These are phyloP conservation scores for Gobionotothen gibberifrons DNA, from an alignment of 2,797 vertebrate species.

Conservation along the genomic window DNA sequence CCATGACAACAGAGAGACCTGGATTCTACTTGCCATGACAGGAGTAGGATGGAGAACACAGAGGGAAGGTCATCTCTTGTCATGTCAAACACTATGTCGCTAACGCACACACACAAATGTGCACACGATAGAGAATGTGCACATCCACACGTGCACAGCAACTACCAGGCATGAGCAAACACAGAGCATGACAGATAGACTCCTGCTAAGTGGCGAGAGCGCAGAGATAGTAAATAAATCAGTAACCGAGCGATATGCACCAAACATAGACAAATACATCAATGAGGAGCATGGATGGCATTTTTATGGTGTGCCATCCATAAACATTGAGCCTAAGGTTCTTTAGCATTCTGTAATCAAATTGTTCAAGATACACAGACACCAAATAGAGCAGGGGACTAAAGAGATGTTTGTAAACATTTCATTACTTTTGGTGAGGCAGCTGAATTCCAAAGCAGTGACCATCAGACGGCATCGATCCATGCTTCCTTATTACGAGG, in stretches of 20 bases:
- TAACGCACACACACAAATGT: slow-evolving; percentile 39
- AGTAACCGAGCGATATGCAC: slow-evolving; percentile 57
- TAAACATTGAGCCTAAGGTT: slow-evolving; percentile 66
- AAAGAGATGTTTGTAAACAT: slow-evolving; percentile 22
- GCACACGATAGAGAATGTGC: background rate
- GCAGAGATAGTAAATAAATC: slow-evolving; percentile 72
- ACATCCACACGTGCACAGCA: slow-evolving; percentile 11
- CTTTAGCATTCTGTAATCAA: slow-evolving; percentile 71
- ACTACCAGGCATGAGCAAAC: slow-evolving; percentile 35
- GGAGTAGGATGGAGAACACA: slow-evolving; percentile 67
- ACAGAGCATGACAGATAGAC: slow-evolving; percentile 58
- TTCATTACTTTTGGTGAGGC: slow-evolving; percentile 42
- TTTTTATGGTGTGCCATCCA: slow-evolving; percentile 71
- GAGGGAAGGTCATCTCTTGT: slow-evolving; percentile 81
- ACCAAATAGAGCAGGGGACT: slow-evolving; percentile 25
- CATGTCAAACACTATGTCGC: slow-evolving; percentile 70
- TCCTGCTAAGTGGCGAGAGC: slow-evolving; percentile 61
- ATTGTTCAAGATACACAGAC: slow-evolving; percentile 36
- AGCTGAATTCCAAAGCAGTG: slow-evolving; percentile 59
- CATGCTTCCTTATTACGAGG: slow-evolving; percentile 28
- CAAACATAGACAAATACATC: slow-evolving; percentile 68
- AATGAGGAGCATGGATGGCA: slow-evolving; percentile 55
- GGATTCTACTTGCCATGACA: slow-evolving; percentile 63
- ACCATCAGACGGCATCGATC: slow-evolving; percentile 39
- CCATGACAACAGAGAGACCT: slow-evolving; percentile 73